Conservation (phyloP, 2,113 vertebrate species). For the Platichthys stellatus region DNA sequence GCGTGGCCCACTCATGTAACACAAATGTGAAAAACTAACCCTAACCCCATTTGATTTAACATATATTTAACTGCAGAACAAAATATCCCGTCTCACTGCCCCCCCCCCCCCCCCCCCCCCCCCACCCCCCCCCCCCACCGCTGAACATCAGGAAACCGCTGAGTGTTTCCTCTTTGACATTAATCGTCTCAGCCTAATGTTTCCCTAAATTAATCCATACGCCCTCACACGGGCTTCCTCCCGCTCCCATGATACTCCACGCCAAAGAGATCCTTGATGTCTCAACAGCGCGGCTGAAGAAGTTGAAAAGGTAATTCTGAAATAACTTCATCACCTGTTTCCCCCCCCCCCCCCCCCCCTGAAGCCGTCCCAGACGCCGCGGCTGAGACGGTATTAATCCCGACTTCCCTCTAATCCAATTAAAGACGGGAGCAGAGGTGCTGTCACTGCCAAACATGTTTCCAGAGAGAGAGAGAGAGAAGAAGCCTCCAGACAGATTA, state of each 20-base stretch:
- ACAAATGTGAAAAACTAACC: no score
- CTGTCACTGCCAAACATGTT: slow-evolving; percentile 77
- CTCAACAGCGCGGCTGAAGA: slow-evolving; percentile 29
- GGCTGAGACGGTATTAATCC: slow-evolving; percentile 61
- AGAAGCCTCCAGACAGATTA: slow-evolving; percentile 76
- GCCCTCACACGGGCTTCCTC: slow-evolving; percentile 34
- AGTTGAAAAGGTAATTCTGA: slow-evolving; percentile 59
- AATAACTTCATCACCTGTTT: slow-evolving; percentile 74
- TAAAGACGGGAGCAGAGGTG: slow-evolving; percentile 68
- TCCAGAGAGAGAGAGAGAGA: slow-evolving; percentile 44
- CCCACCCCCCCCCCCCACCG: neutral
- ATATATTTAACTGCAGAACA: neutral
- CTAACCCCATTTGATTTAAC: no score
- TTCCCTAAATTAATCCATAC: slow-evolving; percentile 60
- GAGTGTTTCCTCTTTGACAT: slow-evolving; percentile 42
- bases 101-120: no score
- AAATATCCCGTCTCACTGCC: neutral
- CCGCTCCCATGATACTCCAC: slow-evolving; percentile 44
- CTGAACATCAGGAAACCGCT: no score
- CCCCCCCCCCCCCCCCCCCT: slow-evolving; percentile 9
- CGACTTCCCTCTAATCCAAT: slow-evolving; percentile 77
- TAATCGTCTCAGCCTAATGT: slow-evolving; percentile 62
- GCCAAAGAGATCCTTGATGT: slow-evolving; percentile 53
- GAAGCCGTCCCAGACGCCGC: neutral
- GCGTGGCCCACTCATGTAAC: no score